Evolutionary conservation across 2,113 vertebrate species (phyloP), one percentile per base, ranked within the genome.

Genomic region (Colistium nudipinnis): DNA sequence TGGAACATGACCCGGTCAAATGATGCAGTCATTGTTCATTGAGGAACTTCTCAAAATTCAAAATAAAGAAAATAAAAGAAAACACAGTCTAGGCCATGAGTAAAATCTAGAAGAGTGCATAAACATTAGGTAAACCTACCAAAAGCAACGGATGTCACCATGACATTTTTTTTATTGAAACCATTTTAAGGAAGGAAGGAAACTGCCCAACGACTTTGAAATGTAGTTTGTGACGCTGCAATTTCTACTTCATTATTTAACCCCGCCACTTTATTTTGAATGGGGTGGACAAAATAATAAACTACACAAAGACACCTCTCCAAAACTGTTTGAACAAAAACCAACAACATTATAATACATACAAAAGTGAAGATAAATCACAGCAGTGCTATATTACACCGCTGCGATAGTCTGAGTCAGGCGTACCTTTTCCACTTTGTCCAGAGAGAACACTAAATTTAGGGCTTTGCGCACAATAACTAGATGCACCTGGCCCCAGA

Each of bases 401-500:
- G 47, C 47, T 17, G 9, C 28, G 5, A 17, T 52, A 10, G 2
- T 25, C 31, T n/a, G 16, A 51, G 25, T 9, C 7, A 10, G 16
- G 2, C 17, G 38, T 41, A 10, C 9, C 19, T 53, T 28, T 11
- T 22, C 19, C 33, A n/a, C n/a, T n/a, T n/a, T n/a, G 31, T 9
- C 22, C 8, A 30, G 16, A 39, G 7, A 76, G 66, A 52, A 27
- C 25, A 20, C 30, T 48, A 39, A 51, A 31, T 43, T 30, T 57
- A 36, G 74, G 33, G 22, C 14, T 39, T 78, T 19, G 17, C 39
- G 45, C 39, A 64, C 45, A 57, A 54, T 43, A 24, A 44, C 61
- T 57, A 22, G 10, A 49, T 19, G 74, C 84, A 82, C 76, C 76
- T 79, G 78, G 74, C 52, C 41, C 41, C 48, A 62, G 56, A 61